Percentiles rank a stretch among this genome's conserved stretches.
Evolutionary conservation across 2,797 vertebrate species (phyloP).

Genomic region (Danio tinwini): DNA sequence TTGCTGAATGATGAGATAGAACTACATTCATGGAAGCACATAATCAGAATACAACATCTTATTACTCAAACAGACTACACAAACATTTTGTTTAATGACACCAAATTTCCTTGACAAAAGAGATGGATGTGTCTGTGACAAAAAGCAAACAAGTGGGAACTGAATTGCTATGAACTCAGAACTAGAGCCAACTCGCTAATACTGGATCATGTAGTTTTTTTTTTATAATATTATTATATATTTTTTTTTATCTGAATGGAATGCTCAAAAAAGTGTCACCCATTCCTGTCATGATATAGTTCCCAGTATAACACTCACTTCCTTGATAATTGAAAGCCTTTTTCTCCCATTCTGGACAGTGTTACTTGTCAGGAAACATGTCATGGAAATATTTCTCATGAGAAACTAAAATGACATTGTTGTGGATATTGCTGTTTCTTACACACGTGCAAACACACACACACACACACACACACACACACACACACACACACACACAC

Average conservation of each 20-base stretch:
- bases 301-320: constrained; percentile 14
- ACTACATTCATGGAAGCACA: constrained; percentile 35
- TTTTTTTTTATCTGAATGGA: constrained; percentile 31
- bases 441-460: too few species aligned
- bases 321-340: constrained; percentile 33
- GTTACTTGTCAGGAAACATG: constrained; percentile 34
- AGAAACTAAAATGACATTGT: constrained; percentile 26
- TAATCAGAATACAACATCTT: constrained; percentile 38
- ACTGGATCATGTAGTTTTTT: not conserved
- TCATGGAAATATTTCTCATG: constrained; percentile 44
- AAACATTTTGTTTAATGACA: constrained; percentile 66
- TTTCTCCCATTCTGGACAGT: constrained; percentile 28
- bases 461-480: too few species aligned
- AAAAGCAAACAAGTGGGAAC: constrained; percentile 13
- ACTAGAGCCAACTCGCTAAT: not conserved
- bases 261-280: constrained; percentile 26
- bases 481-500: too few species aligned
- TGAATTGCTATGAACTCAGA: constrained; percentile 14
- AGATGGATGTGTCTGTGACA: constrained; percentile 43
- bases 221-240: not conserved
- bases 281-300: constrained; percentile 27
- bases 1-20: constrained; percentile 42
- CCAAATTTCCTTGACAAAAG: constrained; percentile 28
- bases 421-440: not conserved
- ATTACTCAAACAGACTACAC: constrained; percentile 54